These are phyloP conservation scores for Doryteuthis pealeii DNA, from an alignment of 1,140 invertebrate genomes.

Conservation along the genomic window DNA sequence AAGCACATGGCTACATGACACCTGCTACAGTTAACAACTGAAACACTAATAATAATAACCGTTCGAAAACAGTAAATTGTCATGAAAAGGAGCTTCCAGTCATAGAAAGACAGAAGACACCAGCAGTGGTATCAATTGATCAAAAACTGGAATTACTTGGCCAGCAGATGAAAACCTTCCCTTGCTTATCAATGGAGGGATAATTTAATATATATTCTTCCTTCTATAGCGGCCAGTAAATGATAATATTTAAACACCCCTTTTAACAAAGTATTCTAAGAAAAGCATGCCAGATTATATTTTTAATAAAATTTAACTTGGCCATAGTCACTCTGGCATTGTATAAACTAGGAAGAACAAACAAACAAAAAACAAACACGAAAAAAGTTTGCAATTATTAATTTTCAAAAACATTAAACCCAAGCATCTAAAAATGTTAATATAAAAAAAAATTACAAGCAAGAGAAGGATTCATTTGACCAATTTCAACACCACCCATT, in stretches of 20 bases:
- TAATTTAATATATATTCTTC: background rate
- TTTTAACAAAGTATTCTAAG: background rate
- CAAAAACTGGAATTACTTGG: conserved; percentile 6
- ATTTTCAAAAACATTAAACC: background rate
- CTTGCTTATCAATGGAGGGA: background rate
- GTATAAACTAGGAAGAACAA: background rate
- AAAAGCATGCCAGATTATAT: background rate
- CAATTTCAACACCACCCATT: background rate
- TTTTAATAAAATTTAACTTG: background rate
- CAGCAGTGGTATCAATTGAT: background rate
- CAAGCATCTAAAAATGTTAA: too few relatives aligned
- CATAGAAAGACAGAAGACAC: background rate
- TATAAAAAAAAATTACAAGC: background rate
- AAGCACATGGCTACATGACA: background rate
- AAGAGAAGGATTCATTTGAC: background rate
- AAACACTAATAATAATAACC: background rate
- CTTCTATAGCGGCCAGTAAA: background rate
- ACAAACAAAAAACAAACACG: too few relatives aligned
- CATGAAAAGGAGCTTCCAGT: background rate
- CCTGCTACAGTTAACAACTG: background rate
- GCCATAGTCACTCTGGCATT: background rate
- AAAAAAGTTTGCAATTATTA: background rate
- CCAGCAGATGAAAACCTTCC: background rate
- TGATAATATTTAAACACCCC: background rate
- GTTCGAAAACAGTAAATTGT: background rate